Evolutionary conservation across 2,888 invertebrate genomes (phyloP).

Genomic region (Vannuccia rotundouncinata): DNA sequence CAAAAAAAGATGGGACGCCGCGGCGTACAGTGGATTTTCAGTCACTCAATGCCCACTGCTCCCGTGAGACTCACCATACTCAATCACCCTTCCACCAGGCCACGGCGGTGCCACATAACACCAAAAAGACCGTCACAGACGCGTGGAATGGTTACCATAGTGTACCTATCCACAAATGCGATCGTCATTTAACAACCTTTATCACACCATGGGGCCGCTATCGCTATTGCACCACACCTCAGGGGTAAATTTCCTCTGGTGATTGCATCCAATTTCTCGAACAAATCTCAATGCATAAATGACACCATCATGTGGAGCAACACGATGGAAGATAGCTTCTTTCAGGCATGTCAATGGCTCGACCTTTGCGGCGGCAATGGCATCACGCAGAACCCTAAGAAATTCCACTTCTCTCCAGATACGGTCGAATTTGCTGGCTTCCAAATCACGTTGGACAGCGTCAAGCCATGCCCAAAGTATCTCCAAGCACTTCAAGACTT

Average conservation of each 20-base stretch:
- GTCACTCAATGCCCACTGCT: slow-evolving; percentile 23
- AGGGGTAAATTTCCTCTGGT: slow-evolving; percentile 29
- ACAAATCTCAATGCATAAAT: slow-evolving; percentile 38
- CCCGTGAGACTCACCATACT: slow-evolving; percentile 34
- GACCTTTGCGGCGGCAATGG: slow-evolving; percentile 41
- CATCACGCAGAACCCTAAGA: slow-evolving; percentile 41
- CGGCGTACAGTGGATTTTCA: slow-evolving; percentile 42
- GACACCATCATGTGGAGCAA: slow-evolving; percentile 42
- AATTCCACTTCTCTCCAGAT: slow-evolving; percentile 40
- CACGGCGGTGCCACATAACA: slow-evolving; percentile 8
- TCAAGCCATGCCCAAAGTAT: slow-evolving; percentile 41
- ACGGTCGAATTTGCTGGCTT: slow-evolving; percentile 41
- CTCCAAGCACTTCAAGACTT: slow-evolving; percentile 41
- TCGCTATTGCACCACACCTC: background rate
- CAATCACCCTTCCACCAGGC: slow-evolving; percentile 35
- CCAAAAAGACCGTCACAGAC: slow-evolving; percentile 13
- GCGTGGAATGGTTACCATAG: slow-evolving; percentile 35
- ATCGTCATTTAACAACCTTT: slow-evolving; percentile 42
- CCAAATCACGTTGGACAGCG: slow-evolving; percentile 37
- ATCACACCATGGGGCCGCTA: slow-evolving; percentile 37
- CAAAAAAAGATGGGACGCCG: slow-evolving; percentile 40
- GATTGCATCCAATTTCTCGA: slow-evolving; percentile 19
- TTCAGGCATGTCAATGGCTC: slow-evolving; percentile 41
- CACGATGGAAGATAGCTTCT: slow-evolving; percentile 41
- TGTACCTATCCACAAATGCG: slow-evolving; percentile 35